Conservation (phyloP, 2,888 invertebrate species). For the Microctonus brassicae region DNA sequence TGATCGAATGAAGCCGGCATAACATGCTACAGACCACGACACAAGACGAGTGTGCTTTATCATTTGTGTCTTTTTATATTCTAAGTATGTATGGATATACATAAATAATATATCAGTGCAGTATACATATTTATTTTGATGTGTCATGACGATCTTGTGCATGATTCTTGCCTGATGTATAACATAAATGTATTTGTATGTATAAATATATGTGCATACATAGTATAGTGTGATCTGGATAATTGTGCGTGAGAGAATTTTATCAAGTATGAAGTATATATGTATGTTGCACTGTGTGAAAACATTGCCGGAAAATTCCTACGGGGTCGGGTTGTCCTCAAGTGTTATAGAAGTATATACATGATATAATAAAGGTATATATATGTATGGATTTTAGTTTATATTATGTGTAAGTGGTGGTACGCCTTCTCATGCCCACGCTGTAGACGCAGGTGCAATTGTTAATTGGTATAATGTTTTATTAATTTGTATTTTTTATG, state of each 20-base stretch:
- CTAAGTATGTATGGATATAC: not conserved
- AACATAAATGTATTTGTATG: no score
- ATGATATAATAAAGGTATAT: not conserved
- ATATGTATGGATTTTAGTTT: not conserved
- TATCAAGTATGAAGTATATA: not conserved
- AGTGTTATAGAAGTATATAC: not conserved
- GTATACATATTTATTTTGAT: not conserved
- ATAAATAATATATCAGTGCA: not conserved
- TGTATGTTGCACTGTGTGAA: conserved; percentile 25
- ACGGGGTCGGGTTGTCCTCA: not conserved
- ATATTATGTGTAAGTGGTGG: not conserved
- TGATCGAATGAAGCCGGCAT: conserved; percentile 53
- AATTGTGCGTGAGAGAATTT: conserved; percentile 48
- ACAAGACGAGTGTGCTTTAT: conserved; percentile 30
- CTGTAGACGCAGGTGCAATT: not conserved
- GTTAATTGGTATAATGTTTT: not conserved
- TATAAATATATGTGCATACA: conserved; percentile 16
- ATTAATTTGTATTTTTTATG: not conserved
- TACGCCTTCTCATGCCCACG: not conserved
- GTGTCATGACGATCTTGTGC: not conserved
- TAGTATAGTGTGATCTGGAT: conserved; percentile 21
- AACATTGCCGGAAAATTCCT: not conserved
- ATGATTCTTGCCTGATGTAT: no score
- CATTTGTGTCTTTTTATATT: conserved; percentile 13
- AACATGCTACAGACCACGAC: conserved; percentile 37